These are phyloP conservation scores for Trichonephila clavipes DNA, from an alignment of 1,140 invertebrate genomes.

Conservation along the genomic window DNA sequence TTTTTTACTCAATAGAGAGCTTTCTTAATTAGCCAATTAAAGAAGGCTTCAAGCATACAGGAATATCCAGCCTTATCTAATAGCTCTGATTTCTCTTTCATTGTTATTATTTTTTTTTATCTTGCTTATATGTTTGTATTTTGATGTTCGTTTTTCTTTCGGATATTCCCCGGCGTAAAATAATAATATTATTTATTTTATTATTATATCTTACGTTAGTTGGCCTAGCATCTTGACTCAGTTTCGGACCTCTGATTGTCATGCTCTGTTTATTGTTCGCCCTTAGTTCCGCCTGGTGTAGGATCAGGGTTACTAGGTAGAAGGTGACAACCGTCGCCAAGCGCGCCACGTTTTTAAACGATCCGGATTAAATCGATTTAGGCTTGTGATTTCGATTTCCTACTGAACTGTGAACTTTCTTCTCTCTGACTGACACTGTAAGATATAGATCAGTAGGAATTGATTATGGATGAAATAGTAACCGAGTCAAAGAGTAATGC, in stretches of 20 bases:
- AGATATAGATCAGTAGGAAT: background rate
- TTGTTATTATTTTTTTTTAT: background rate
- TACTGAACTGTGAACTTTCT: conserved; percentile 57
- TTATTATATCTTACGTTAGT: conserved; percentile 61
- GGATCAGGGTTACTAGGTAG: conserved; percentile 76
- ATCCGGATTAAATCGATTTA: conserved; percentile 26
- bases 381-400: conserved; percentile 6
- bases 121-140: background rate
- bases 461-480: background rate
- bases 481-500: background rate
- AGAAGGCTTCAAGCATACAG: conserved; percentile 47
- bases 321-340: conserved; percentile 75
- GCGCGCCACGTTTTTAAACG: conserved; percentile 55
- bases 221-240: conserved; percentile 74
- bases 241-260: conserved; percentile 66
- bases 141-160: conserved; percentile 30
- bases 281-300: conserved; percentile 74
- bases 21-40: conserved; percentile 60
- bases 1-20: background rate
- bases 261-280: conserved; percentile 68
- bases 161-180: conserved; percentile 32
- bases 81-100: conserved; percentile 44
- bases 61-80: conserved; percentile 57
- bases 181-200: conserved; percentile 55
- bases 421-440: background rate